Percentiles rank a stretch among this genome's conserved stretches.
phyloP scores from a whole-genome alignment of 2,797 vertebrate species.

The Alectoris magna region DNA sequence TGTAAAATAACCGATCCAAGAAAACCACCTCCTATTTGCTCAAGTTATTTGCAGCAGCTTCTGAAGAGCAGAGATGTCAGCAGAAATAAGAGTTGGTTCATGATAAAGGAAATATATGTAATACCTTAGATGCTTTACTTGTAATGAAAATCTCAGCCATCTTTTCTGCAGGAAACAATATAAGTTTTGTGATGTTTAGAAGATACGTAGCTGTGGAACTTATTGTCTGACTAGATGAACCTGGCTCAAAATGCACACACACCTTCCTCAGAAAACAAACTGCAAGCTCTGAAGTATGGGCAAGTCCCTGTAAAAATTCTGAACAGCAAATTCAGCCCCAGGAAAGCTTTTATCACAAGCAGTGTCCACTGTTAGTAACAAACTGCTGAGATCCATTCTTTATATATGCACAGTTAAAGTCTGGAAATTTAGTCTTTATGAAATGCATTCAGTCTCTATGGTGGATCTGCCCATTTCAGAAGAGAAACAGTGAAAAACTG shows the following conservation, averaged over 20 bases:
- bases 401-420: neutral
- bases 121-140: neutral
- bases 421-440: neutral
- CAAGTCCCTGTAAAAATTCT: neutral
- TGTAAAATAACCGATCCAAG: neutral
- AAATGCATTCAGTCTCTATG: neutral
- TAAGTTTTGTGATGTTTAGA: neutral
- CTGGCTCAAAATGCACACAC: neutral
- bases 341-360: neutral
- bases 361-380: neutral
- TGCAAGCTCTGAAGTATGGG: neutral
- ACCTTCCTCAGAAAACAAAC: neutral
- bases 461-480: neutral
- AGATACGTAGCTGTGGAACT: neutral
- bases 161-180: accelerated
- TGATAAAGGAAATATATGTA: neutral
- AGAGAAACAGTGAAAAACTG: neutral
- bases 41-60: conserved; percentile 4
- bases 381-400: neutral
- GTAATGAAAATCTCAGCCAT: neutral
- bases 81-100: neutral
- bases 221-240: neutral
- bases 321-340: neutral
- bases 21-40: neutral
- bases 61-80: neutral